phyloP scores from a whole-genome alignment of 2,113 vertebrate species.

The Struthio camelus region DNA sequence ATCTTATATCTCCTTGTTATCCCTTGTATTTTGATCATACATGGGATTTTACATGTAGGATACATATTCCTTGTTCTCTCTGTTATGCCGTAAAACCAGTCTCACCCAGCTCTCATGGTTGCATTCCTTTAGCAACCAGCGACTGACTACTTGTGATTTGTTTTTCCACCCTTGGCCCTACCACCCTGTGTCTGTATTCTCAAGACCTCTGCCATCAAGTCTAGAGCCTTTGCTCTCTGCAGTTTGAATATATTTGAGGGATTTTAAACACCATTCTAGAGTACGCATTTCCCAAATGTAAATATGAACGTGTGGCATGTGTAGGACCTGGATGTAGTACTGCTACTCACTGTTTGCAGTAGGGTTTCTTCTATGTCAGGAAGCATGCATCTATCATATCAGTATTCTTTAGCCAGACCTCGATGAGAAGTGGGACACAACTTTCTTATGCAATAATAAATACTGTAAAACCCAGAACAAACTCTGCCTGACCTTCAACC shows the following conservation, averaged over 20 bases:
- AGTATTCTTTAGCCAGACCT: not conserved
- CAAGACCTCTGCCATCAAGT: not conserved
- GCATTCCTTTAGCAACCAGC: not conserved
- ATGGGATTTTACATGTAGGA: not conserved
- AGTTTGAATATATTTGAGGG: not conserved
- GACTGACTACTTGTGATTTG: not conserved
- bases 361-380: not conserved
- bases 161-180: not conserved
- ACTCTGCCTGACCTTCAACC: conserved; percentile 2
- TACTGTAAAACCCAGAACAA: conserved; percentile 1
- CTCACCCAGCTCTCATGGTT: not conserved
- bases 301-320: not conserved
- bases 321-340: not conserved
- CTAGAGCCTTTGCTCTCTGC: not conserved
- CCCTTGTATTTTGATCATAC: not conserved
- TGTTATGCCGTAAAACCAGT: not conserved
- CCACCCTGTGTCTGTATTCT: not conserved
- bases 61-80: not conserved
- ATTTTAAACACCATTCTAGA: not conserved
- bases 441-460: conserved; percentile 12
- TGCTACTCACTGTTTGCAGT: not conserved
- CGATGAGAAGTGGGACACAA: not conserved
- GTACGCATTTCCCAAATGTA: not conserved
- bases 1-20: not conserved
- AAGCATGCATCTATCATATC: not conserved